Evolutionary conservation across 2,888 invertebrate species (phyloP).

Genomic region (Cantharis flavilabris): DNA sequence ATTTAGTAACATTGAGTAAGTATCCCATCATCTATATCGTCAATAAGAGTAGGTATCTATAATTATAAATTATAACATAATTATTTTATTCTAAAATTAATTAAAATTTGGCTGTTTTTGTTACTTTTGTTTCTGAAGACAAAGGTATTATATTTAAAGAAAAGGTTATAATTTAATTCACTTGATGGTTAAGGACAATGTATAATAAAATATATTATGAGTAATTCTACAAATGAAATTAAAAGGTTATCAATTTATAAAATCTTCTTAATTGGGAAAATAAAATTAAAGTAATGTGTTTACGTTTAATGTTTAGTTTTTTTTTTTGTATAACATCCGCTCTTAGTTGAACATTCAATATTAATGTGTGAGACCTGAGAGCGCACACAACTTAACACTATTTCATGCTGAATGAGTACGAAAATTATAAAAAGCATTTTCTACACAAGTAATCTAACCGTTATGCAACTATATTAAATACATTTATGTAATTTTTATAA

Average conservation of each 20-base stretch:
- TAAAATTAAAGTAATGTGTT: constrained; percentile 20
- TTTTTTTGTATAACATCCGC: constrained; percentile 25
- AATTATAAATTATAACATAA: not conserved
- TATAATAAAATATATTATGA: constrained; percentile 1
- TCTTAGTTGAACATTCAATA: constrained; percentile 10
- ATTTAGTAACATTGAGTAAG: not conserved
- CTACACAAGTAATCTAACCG: constrained; percentile 25
- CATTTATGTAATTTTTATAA: not conserved
- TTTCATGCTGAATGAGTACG: constrained; percentile 26
- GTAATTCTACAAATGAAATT: not conserved
- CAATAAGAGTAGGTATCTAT: not conserved
- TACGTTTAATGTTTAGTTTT: constrained; percentile 15
- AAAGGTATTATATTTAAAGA: not conserved
- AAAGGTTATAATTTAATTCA: not conserved
- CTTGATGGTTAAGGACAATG: not conserved
- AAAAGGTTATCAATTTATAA: constrained; percentile 11
- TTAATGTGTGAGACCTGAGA: constrained; percentile 25
- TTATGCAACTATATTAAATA: constrained; percentile 12
- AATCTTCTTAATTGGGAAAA: constrained; percentile 24
- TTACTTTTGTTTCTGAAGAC: not conserved
- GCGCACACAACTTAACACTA: constrained; percentile 29
- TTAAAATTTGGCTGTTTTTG: not conserved
- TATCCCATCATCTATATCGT: not conserved
- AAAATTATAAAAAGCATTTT: constrained; percentile 20
- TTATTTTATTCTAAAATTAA: not conserved